Conservation (phyloP, 2,888 invertebrate genomes). For the Lepidochitona cinerea region DNA sequence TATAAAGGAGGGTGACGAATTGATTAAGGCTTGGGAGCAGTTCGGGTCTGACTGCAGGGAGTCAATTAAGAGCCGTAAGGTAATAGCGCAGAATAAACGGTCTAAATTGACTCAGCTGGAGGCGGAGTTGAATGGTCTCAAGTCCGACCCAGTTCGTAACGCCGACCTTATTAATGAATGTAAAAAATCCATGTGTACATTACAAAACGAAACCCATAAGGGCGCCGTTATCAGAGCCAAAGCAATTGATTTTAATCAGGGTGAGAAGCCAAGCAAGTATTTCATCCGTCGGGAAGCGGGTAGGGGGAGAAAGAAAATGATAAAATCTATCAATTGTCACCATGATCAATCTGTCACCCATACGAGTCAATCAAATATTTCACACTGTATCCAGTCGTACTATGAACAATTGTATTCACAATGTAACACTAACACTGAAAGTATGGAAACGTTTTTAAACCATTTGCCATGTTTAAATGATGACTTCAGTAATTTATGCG, state of each 20-base stretch:
- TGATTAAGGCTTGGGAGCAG: background rate
- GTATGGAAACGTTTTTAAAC: background rate
- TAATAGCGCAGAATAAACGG: background rate
- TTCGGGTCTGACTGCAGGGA: background rate
- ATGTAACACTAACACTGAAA: background rate
- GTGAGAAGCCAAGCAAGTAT: background rate
- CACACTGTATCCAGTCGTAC: background rate
- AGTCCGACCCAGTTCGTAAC: too few species aligned
- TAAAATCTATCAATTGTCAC: background rate
- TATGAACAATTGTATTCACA: background rate
- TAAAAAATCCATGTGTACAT: too few species aligned
- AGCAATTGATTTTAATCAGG: background rate
- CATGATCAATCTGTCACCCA: background rate
- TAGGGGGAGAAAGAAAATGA: background rate
- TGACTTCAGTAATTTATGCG: background rate
- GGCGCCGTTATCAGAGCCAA: background rate
- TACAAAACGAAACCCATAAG: too few species aligned
- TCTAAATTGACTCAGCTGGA: background rate
- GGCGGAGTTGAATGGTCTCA: background rate
- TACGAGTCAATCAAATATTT: background rate
- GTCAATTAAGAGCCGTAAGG: background rate
- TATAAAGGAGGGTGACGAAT: background rate
- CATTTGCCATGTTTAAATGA: background rate
- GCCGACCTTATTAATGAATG: too few species aligned
- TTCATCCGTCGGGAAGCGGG: background rate